phyloP scores from a whole-genome alignment of 1,140 invertebrate species.

The Pseudomyrmex gracilis region DNA sequence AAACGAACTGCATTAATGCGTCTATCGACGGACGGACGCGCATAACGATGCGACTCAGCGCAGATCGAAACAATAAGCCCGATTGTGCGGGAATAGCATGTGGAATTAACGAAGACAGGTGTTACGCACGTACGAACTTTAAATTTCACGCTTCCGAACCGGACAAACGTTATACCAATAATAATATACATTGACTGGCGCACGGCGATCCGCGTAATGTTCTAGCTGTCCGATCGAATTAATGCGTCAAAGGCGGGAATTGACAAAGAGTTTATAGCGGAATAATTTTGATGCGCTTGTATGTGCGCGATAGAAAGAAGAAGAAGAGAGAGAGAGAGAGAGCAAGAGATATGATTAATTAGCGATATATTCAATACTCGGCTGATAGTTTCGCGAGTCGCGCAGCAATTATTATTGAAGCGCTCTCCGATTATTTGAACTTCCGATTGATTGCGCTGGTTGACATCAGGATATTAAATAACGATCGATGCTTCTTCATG shows the following conservation, averaged over 20 bases:
- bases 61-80: constrained; percentile 35
- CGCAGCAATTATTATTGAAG: constrained; percentile 2
- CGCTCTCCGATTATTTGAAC: background rate
- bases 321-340: no score
- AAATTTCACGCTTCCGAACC: constrained; percentile 7
- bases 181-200: constrained; percentile 41
- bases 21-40: constrained; percentile 34
- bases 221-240: constrained; percentile 35
- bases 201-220: constrained; percentile 4
- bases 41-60: constrained; percentile 47
- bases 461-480: background rate
- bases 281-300: constrained; percentile 32
- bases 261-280: constrained; percentile 15
- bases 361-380: background rate
- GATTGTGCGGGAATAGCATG: constrained; percentile 14
- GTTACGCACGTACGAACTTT: constrained; percentile 21
- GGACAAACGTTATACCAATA: background rate
- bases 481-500: background rate
- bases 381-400: background rate
- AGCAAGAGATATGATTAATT: background rate
- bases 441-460: background rate
- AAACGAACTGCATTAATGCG: constrained; percentile 46
- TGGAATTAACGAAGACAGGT: constrained; percentile 53
- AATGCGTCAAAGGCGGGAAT: constrained; percentile 16
- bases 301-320: no score